phyloP scores from a whole-genome alignment of 2,888 invertebrate genomes.

The Orthonevra nobilis region DNA sequence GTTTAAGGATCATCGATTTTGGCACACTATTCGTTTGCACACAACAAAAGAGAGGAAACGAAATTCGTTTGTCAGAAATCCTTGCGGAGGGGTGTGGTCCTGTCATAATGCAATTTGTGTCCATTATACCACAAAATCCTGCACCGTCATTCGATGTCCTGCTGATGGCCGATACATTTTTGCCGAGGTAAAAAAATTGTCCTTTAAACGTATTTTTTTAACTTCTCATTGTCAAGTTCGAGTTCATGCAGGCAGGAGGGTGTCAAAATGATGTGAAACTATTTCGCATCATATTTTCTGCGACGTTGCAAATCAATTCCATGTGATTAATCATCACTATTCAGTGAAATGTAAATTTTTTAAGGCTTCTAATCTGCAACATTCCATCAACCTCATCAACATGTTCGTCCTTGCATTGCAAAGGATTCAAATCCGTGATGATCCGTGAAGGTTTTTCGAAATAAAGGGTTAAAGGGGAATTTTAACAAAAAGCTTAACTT shows the following conservation, averaged over 20 bases:
- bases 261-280: too few species aligned
- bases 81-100: constrained; percentile 44
- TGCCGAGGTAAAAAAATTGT: constrained; percentile 14
- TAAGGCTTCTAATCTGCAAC: not conserved
- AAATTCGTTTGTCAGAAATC: constrained; percentile 15
- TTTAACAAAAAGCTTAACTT: constrained; percentile 51
- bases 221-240: constrained; percentile 23
- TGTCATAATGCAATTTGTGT: constrained; percentile 70
- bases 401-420: not conserved
- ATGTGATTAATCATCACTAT: constrained; percentile 53
- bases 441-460: constrained; percentile 29
- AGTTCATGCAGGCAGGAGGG: constrained; percentile 22
- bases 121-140: constrained; percentile 46
- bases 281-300: constrained; percentile 11
- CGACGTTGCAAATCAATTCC: not conserved
- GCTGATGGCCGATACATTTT: constrained; percentile 1
- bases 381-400: constrained; percentile 11
- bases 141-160: constrained; percentile 46
- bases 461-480: constrained; percentile 46
- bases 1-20: constrained; percentile 67
- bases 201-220: constrained; percentile 18
- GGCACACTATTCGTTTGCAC: constrained; percentile 51
- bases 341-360: constrained; percentile 47
- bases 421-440: constrained; percentile 21
- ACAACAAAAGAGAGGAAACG: constrained; percentile 19